Base-by-base conservation (phyloP, 1,140 invertebrate species). In the Brachionus rotundiformis region DNA sequence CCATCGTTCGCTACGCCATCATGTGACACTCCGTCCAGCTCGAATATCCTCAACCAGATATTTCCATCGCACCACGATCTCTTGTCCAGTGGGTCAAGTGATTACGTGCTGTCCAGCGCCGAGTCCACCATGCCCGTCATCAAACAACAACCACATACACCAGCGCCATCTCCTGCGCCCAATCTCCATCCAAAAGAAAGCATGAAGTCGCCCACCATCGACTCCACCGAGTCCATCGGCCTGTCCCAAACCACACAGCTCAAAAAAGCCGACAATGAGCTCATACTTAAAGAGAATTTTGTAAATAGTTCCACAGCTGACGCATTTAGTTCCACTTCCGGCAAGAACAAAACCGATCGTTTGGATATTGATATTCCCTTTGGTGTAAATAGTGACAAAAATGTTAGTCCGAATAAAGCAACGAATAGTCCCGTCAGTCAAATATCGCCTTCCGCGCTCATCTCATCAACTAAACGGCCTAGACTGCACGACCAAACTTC, bases 11-110 rank as follows among this genome's bases (percentile, higher is more conserved):
- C 68, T 16, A 4, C 11, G n/a, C 31, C 8, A 10, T 19, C 65
- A 4, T 19, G 65, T 19, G 65, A 71, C 7, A 19, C 33, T 73
- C 33, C 68, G 68, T 73, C 68, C 68, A 73, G 36, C 19, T 47
- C 68, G 4, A 73, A 5, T 39, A 44, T 73, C 68, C n/a, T 73
- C 68, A 73, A 73, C 41, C 68, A 73, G 41, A 73, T 73, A 41
- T 73, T 73, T 73, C 68, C 68, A 19, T 71, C 65, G 19, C 65
- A 71, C 16, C 68, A 73, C 41, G 36, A 73, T 47, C 36, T 68
- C 2, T 11, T 63, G 29, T n/a, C 61, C 13, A 11, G 2, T 11
- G 61, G 25, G n/a, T n/a, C n/a, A n/a, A n/a, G n/a, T 27, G 29
- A 63, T n/a, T 29, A 33, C 23, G 11, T 27, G 13, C 29, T 63